Base-by-base conservation (phyloP, 2,797 vertebrate genomes). In the Pelodytes ibericus region DNA sequence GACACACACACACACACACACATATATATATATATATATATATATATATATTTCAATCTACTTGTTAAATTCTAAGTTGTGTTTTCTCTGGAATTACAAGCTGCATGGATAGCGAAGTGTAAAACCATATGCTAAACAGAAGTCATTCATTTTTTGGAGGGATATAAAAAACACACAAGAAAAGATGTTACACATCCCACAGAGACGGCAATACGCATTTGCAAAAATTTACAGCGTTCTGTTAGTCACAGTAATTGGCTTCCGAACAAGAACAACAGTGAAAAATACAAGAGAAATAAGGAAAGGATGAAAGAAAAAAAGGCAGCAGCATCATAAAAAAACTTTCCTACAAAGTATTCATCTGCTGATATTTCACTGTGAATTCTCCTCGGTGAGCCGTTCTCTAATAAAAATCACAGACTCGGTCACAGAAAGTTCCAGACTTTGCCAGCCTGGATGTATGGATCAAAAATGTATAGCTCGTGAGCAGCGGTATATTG, bases 251-350 rank as follows among this genome's bases (percentile, higher is more conserved):
- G 81, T 44, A 31, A 75, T 72, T 79, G 73, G 82, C 75, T 74
- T 74, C 58, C 31, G 76, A 79, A 82, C 71, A 59, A 79, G 72
- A 74, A 76, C 77, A 80, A 73, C 44, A 79, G 67, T 66, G 80
- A 82, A 77, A 65, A 80, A 80, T 60, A 71, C 71, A 56, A 68
- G n/a, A n/a, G n/a, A n/a, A n/a, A n/a, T 10, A 53, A 53, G 4
- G 11, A n/a, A 53, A 79, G 68, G 64, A 80, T 81, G 77, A 67
- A 70, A 56, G 68, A 71, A 70, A 56, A 70, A 5, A 3, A 56
- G 74, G 81, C 41, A 44, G n/a, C 51, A 20, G 75, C 47, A 27
- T 33, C 53, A 69, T 30, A 75, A 83, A 74, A 36, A 68, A 74
- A 67, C 80, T 71, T 82, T 51, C 70, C 39, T 11, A 18, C 64